A percentile compares a stretch with the other conserved stretches of the same genome.
phyloP scores from a whole-genome alignment of 1,140 invertebrate genomes.

The Bombyx mori region DNA sequence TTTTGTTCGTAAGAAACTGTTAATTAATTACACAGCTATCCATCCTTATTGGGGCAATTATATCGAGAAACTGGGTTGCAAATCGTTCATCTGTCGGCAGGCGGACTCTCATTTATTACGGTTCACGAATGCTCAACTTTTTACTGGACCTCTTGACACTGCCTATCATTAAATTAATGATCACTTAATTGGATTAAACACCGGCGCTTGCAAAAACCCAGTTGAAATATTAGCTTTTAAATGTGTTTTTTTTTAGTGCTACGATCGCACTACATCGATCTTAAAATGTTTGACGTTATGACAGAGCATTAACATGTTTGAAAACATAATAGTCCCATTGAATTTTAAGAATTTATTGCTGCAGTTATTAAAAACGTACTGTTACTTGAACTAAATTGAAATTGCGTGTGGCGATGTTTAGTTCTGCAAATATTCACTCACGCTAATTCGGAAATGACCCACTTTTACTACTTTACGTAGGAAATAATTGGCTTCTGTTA shows the following conservation, averaged over 20 bases:
- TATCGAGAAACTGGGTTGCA: slow-evolving; percentile 35
- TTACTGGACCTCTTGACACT: slow-evolving; percentile 41
- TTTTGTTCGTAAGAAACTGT: slow-evolving; percentile 43
- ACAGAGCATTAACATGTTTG: slow-evolving; percentile 3
- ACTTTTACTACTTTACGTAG: not conserved
- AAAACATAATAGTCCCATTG: not conserved
- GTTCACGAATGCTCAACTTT: slow-evolving; percentile 27
- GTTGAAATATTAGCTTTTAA: slow-evolving; percentile 17
- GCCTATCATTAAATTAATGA: slow-evolving; percentile 40
- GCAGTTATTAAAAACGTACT: slow-evolving; percentile 1
- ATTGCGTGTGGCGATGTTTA: slow-evolving; percentile 1
- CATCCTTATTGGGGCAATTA: slow-evolving; percentile 23
- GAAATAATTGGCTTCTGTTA: too few species aligned
- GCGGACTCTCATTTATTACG: slow-evolving; percentile 18
- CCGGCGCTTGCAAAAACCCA: slow-evolving; percentile 34
- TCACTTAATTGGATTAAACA: slow-evolving; percentile 52
- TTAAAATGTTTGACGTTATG: not conserved
- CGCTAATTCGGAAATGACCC: not conserved
- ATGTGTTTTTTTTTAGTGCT: too few species aligned
- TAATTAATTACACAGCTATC: slow-evolving; percentile 52
- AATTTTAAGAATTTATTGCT: slow-evolving; percentile 3
- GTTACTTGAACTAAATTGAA: slow-evolving; percentile 6
- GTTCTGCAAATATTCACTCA: slow-evolving; percentile 5
- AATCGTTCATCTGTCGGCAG: slow-evolving; percentile 34
- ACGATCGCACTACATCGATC: too few species aligned